Evolutionary conservation across 2,113 vertebrate genomes (phyloP).

Genomic region (Conger conger): DNA sequence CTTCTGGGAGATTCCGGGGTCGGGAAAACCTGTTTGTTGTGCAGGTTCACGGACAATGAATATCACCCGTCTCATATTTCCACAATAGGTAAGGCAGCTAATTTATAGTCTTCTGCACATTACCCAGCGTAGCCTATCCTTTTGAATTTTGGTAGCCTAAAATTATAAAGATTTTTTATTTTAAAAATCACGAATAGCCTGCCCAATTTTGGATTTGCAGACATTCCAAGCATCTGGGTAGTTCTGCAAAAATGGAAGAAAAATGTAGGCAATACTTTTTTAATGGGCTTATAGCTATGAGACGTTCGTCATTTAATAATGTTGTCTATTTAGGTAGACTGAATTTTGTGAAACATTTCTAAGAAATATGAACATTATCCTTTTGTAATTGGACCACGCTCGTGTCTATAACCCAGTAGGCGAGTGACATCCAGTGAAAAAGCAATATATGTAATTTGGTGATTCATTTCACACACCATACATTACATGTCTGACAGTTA

Average conservation of each 20-base stretch:
- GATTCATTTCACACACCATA: neutral
- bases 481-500: neutral
- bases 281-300: neutral
- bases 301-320: neutral
- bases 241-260: neutral
- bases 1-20: slow-evolving; percentile 90
- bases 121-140: neutral
- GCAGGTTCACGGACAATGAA: slow-evolving; percentile 88
- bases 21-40: slow-evolving; percentile 89
- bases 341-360: neutral
- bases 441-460: neutral
- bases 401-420: neutral
- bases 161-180: neutral
- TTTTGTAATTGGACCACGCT: neutral
- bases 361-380: neutral
- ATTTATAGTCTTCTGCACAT: neutral
- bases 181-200: neutral
- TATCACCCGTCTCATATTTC: slow-evolving; percentile 90
- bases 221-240: neutral
- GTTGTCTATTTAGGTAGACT: neutral
- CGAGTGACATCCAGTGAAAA: neutral
- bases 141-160: neutral
- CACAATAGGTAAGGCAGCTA: slow-evolving; percentile 82
- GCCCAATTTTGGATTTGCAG: neutral
- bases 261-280: neutral